phyloP scores from a whole-genome alignment of 2,113 vertebrate species.

The Aegotheles bennettii region DNA sequence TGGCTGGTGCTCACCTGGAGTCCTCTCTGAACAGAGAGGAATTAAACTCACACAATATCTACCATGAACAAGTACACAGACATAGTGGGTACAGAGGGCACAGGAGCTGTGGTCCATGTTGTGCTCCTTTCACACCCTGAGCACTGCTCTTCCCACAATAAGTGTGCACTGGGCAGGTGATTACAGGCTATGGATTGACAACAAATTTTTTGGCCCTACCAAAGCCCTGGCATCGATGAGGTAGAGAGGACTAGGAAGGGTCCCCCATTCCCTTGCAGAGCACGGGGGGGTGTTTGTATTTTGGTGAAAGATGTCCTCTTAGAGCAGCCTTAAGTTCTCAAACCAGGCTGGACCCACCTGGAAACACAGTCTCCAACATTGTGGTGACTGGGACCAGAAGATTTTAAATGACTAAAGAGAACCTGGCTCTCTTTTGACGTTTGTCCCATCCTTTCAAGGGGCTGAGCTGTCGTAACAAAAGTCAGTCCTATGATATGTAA shows the following conservation, averaged over 20 bases:
- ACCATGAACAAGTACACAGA: not conserved
- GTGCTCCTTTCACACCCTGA: not conserved
- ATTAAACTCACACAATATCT: not conserved
- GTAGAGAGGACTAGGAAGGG: not conserved
- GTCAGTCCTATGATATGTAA: not conserved
- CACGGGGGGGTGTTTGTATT: too few relatives aligned
- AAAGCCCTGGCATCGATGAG: not conserved
- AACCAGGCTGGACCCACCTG: not conserved
- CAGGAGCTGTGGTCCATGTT: not conserved
- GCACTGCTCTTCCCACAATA: not conserved
- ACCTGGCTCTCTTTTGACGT: not conserved
- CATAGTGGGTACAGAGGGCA: not conserved
- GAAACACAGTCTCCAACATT: not conserved
- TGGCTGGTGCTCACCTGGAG: not conserved
- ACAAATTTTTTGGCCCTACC: not conserved
- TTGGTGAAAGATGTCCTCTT: not conserved
- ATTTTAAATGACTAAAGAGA: not conserved
- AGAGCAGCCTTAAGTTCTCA: not conserved
- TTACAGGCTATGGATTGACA: not conserved
- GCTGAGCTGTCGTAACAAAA: not conserved
- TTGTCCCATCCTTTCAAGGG: not conserved
- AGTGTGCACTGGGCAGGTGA: not conserved
- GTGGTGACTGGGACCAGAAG: not conserved
- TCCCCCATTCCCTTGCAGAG: not conserved
- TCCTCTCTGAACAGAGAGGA: not conserved